Conservation (phyloP, 23 tunicate genomes). For the Halocynthia roretzi region DNA sequence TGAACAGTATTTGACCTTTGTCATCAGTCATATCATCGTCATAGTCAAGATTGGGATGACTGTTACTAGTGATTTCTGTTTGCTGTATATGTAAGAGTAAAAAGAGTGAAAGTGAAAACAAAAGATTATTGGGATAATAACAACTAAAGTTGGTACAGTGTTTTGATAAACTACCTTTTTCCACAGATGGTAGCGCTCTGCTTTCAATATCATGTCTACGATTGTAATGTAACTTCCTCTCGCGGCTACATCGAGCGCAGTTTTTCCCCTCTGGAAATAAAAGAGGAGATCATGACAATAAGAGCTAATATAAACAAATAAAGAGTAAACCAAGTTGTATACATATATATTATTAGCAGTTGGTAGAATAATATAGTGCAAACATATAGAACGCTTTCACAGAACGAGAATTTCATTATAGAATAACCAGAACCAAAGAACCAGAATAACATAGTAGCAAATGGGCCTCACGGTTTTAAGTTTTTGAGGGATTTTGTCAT, state of each 20-base stretch:
- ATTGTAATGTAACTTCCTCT: slow-evolving; percentile 90
- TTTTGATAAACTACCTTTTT: not conserved
- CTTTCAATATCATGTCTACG: slow-evolving; percentile 98
- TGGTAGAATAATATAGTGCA: too few species aligned
- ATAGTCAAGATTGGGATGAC: not conserved
- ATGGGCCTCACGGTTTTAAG: too few species aligned
- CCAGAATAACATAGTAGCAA: too few species aligned
- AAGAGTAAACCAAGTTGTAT: too few species aligned
- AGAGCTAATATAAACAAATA: too few species aligned
- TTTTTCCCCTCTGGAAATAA: slow-evolving; percentile 60
- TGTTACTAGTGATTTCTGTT: not conserved
- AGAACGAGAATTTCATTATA: too few species aligned
- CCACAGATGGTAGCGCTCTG: slow-evolving; percentile 63
- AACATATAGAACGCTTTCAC: too few species aligned
- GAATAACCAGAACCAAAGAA: too few species aligned
- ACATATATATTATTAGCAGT: too few species aligned
- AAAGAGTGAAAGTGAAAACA: not conserved
- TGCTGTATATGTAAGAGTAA: not conserved
- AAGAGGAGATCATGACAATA: not conserved
- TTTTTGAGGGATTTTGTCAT: too few species aligned
- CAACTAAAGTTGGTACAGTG: too few species aligned
- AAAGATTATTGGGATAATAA: not conserved
- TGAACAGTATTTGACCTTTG: slow-evolving; percentile 30
- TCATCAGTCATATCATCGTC: not conserved
- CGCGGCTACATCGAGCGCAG: slow-evolving; percentile 94